Conservation (phyloP, 2,113 vertebrate species). For the Lanius collurio region DNA sequence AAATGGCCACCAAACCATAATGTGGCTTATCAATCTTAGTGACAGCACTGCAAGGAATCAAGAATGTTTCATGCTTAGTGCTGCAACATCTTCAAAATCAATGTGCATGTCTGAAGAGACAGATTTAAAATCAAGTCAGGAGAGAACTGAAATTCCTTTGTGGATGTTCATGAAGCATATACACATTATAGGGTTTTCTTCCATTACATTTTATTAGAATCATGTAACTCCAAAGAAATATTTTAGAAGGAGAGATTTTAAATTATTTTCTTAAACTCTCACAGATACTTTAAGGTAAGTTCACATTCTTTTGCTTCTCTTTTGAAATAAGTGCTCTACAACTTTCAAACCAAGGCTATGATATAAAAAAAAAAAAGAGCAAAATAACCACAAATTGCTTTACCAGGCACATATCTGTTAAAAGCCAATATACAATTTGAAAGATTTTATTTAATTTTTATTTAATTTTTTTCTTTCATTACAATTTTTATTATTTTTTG, state of each 20-base stretch:
- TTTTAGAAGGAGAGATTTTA: neutral
- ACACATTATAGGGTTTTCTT: neutral
- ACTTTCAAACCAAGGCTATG: neutral
- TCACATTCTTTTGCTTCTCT: neutral
- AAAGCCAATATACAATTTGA: neutral
- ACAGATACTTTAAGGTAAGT: neutral
- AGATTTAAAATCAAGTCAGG: neutral
- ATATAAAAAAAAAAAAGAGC: neutral
- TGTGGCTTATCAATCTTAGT: slow-evolving; percentile 22
- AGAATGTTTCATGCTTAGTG: neutral
- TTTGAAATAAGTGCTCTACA: neutral
- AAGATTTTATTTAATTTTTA: neutral
- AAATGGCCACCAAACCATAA: slow-evolving; percentile 24
- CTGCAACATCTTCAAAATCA: slow-evolving; percentile 1
- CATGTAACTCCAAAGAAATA: neutral
- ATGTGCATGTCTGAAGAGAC: neutral
- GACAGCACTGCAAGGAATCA: slow-evolving; percentile 9
- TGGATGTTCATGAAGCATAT: neutral
- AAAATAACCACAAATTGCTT: neutral
- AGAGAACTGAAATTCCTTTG: neutral
- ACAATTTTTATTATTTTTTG: neutral
- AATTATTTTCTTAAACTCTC: neutral
- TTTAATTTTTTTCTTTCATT: neutral
- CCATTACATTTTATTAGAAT: neutral
- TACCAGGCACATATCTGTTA: neutral